A percentile compares a stretch with the other conserved stretches of the same genome.
phyloP scores from a whole-genome alignment of 2,113 vertebrate species.

The Dasyprocta punctata region DNA sequence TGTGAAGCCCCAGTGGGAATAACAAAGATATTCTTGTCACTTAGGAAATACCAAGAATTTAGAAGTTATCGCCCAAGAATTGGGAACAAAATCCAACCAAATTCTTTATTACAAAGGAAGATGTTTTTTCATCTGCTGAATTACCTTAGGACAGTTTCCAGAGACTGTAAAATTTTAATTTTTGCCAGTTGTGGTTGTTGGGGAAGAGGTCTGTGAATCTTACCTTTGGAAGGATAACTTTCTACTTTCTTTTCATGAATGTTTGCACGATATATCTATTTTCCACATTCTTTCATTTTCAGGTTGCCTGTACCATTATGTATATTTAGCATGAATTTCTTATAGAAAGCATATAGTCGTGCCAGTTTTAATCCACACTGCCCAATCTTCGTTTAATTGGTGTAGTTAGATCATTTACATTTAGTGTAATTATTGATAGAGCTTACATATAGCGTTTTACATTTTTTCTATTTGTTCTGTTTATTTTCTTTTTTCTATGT shows the following conservation, averaged over 20 bases:
- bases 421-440: neutral
- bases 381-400: neutral
- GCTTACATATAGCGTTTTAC: neutral
- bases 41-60: neutral
- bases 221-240: neutral
- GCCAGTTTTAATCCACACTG: neutral
- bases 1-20: neutral
- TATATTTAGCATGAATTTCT: slow-evolving; percentile 13
- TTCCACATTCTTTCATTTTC: neutral
- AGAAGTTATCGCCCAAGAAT: neutral
- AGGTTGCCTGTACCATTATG: neutral
- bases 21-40: neutral
- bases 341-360: neutral
- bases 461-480: neutral
- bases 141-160: neutral
- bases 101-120: neutral
- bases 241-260: neutral
- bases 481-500: neutral
- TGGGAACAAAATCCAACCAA: neutral
- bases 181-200: neutral
- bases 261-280: neutral
- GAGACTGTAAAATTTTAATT: neutral
- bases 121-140: neutral
- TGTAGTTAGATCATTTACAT: neutral
- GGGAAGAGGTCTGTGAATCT: neutral